Base-by-base conservation (phyloP, 2,113 vertebrate genomes). In the Pseudopipra pipra region DNA sequence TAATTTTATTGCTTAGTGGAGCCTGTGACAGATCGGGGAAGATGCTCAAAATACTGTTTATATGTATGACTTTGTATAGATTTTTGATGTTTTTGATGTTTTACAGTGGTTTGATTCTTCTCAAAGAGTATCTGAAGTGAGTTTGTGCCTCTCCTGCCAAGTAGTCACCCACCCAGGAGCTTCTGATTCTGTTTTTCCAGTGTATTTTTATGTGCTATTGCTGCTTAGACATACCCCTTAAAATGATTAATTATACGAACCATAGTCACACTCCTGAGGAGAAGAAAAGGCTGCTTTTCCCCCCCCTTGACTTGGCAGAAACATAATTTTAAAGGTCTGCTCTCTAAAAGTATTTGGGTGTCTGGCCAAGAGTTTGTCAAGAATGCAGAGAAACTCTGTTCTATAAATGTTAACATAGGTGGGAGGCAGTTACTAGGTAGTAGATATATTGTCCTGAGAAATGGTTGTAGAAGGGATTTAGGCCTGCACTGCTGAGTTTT, bases 351-450 rank as follows among this genome's bases (percentile, higher is more conserved):
- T 85, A 27, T 80, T 86, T 77, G 72, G 6, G 19, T 90, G 46
- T 81, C 72, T 95, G 80, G 80, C 68, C 82, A 93, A 73, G 62
- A 59, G 39, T 84, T 95, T 85, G 47, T 89, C 52, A 92, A 39
- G 67, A 77, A 59, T 22, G 49, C 25, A 71, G 67, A 85, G 52
- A 76, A 85, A 37, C 35, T 8, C 30, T 44, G 23, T 55, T 85
- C 47, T 84, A 8, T 90, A 84, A 77, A 76, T 47, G 67, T 62
- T 92, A 73, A 41, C 8, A 3, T 73, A 65, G 55, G 73, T 85
- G 74, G 58, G 71, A 80, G 59, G 43, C 47, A 63, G 51, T 86
- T 87, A 31, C 17, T 92, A 52, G 37, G 41, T 70, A 62, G 72
- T 62, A 83, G 63, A 80, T 89, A 43, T 0, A 6, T 35, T 47